Percentiles rank a stretch among this genome's conserved stretches.
Conservation (phyloP, 2,797 vertebrate species). For the Decapterus maruadsi region DNA sequence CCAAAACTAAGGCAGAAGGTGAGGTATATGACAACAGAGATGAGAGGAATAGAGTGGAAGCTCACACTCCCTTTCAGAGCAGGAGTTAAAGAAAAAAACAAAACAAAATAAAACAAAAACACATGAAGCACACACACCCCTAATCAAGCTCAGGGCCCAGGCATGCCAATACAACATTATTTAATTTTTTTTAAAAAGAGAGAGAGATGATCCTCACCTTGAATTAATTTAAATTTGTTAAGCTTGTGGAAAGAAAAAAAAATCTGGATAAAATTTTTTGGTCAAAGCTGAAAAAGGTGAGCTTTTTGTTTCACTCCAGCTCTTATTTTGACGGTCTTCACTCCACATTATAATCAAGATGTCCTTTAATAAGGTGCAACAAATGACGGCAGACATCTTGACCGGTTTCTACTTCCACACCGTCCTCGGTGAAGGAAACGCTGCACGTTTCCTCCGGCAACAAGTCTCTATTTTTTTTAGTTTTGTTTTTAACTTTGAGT, state of each 20-base stretch:
- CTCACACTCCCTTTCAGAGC: constrained; percentile 77
- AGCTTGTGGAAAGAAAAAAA: constrained; percentile 44
- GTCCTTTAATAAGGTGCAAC: constrained; percentile 65
- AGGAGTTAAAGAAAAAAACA: constrained; percentile 61
- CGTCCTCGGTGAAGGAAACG: constrained; percentile 20
- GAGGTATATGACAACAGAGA: constrained; percentile 89
- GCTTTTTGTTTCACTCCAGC: constrained; percentile 56
- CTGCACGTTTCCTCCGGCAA: constrained; percentile 43
- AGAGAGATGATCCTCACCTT: constrained; percentile 67
- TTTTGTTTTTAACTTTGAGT: constrained; percentile 18
- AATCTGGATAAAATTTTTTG: constrained; percentile 66
- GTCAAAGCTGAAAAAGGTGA: constrained; percentile 78
- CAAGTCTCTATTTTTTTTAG: constrained; percentile 3
- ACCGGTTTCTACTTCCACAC: constrained; percentile 30
- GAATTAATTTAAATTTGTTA: constrained; percentile 53
- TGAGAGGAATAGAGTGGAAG: constrained; percentile 75
- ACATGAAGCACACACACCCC: constrained; percentile 55
- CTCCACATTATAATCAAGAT: constrained; percentile 33
- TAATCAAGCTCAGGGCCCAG: constrained; percentile 56
- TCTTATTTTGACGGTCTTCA: constrained; percentile 36
- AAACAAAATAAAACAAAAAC: constrained; percentile 20
- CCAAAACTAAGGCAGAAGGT: constrained; percentile 88
- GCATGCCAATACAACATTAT: constrained; percentile 52
- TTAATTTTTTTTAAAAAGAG: not conserved
- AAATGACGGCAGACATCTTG: constrained; percentile 48